Evolutionary conservation across 2,888 invertebrate genomes (phyloP).

Genomic region (Volucella inanis): DNA sequence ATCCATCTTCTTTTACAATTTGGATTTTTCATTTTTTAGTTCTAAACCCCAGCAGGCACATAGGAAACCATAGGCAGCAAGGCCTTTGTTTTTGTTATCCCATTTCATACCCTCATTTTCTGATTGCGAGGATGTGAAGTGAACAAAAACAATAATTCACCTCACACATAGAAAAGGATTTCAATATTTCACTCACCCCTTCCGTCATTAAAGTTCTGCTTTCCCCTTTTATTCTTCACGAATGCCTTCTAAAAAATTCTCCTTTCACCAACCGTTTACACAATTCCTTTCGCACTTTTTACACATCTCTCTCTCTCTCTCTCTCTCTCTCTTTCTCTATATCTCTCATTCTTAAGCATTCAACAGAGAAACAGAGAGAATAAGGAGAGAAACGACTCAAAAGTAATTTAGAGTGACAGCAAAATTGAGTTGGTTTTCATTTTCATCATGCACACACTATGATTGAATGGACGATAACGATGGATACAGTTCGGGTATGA

Average conservation of each 20-base stretch:
- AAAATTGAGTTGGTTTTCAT: slow-evolving; percentile 73
- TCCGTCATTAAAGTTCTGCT: neutral
- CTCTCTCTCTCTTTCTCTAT: too few species aligned
- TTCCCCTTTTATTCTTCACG: neutral
- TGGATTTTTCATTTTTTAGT: neutral
- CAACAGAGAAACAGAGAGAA: slow-evolving; percentile 26
- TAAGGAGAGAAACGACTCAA: slow-evolving; percentile 65
- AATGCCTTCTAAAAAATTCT: neutral
- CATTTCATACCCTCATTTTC: slow-evolving; percentile 61
- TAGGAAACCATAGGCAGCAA: neutral
- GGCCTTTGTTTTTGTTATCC: slow-evolving; percentile 69
- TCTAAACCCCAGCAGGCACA: neutral
- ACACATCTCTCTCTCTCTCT: too few species aligned
- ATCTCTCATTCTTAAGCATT: neutral
- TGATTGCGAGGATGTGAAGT: slow-evolving; percentile 43
- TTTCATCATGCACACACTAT: slow-evolving; percentile 57
- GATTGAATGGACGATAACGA: neutral
- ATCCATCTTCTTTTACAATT: slow-evolving; percentile 5
- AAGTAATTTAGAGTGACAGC: slow-evolving; percentile 73
- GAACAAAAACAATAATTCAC: slow-evolving; percentile 60
- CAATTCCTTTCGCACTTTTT: too few species aligned
- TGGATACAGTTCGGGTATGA: too few species aligned
- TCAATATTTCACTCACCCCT: neutral
- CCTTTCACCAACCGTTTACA: slow-evolving; percentile 3
- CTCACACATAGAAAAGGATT: slow-evolving; percentile 22